Evolutionary conservation across 2,113 vertebrate species (phyloP), one percentile per base, ranked within the genome.

Genomic region (Leucoraja erinaceus): DNA sequence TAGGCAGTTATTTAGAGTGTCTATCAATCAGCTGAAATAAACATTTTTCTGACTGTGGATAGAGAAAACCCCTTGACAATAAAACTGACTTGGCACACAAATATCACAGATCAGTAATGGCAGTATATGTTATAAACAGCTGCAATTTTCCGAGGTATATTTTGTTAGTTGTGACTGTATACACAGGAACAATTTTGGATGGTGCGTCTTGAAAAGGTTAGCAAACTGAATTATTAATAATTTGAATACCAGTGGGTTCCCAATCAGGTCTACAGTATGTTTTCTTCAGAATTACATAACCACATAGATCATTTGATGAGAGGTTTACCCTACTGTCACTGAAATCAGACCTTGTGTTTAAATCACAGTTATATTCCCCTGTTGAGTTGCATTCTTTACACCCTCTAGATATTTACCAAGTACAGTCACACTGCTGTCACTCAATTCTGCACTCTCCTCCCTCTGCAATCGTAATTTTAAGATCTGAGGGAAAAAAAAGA

Each of bases 391-490:
- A 90, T 72, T 91, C 90, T 91, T 72, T 91, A 54, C 90, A 91
- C 90, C 66, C 66, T 91, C 90, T 22, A 91, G 68, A 91, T 91
- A 91, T 70, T 91, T 91, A 74, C 66, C 90, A 72, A 91, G 66
- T 91, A 91, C 90, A 91, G 33, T 91, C 68, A 72, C 90, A 72
- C n/a, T 28, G 68, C 33, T 91, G 68, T 91, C 90, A 72, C 38
- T 91, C 70, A 91, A 54, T 72, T 18, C 38, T 72, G 90, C 38
- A 54, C 90, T 54, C 33, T 91, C 90, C 68, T 74, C 22, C 47
- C 90, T 91, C 33, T 54, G 66, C 90, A 91, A 74, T 91, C 90
- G 66, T 91, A 91, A 91, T 91, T 91, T 91, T 72, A 70, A 91
- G 90, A 74, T 74, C 90, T 74, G 68, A 91, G 70, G 70, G 14